Base-by-base conservation (phyloP, 2,888 invertebrate genomes). In the Vesta saturnalis region DNA sequence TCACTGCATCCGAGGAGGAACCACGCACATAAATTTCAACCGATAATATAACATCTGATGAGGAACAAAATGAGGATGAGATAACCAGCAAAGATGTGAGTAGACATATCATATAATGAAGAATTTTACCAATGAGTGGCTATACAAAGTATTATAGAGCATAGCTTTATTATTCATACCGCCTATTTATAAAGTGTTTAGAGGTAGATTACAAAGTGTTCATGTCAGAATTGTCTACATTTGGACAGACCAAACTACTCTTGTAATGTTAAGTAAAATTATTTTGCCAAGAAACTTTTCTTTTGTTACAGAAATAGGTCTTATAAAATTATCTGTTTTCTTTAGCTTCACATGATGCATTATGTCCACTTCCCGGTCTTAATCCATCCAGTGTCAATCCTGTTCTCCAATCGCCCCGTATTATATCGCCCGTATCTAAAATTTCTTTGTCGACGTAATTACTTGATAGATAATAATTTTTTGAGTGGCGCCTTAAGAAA, bases 361-460 rank as follows among this genome's bases (percentile, higher is more conserved):
- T 30, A 10, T 10, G 58, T 19, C 52, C 19, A 22, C 57, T 22
- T n/a, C n/a, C n/a, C n/a, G n/a, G n/a, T n/a, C n/a, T n/a, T n/a
- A n/a, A n/a, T 47, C 71, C 64, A 56, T 67, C 61, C 14, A 64
- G 54, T 15, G 15, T 52, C 39, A 58, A 12, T 10, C 65, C 65
- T 23, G 63, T 59, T 43, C 68, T 54, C 64, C 71, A 68, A 23
- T 64, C 67, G 43, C 68, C 68, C 54, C 46, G 39, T 47, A 71
- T 55, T 30, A 58, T 47, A 35, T 64, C 68, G 64, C 65, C 68
- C 55, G 61, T 61, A 49, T 68, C 71, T 43, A 68, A 55, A 52
- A 61, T 56, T 57, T 71, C 64, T 43, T 22, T 19, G 60, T 70
- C 60, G 16, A 70, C 59, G 54, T 56, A 70, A 58, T 68, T 64